Evolutionary conservation across 2,888 invertebrate species (phyloP).

Genomic region (Nomada lathburiana): DNA sequence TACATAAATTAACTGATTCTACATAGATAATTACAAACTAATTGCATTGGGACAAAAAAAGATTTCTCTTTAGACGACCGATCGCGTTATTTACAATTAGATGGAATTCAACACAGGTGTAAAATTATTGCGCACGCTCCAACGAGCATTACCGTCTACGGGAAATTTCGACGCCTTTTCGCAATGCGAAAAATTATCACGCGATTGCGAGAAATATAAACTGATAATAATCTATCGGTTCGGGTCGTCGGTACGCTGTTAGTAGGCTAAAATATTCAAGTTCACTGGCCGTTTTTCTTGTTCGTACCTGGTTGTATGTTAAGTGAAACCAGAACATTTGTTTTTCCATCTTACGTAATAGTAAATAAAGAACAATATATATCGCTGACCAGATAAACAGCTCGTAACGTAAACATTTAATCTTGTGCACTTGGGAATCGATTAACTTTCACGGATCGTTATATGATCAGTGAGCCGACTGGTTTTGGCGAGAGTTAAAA

Average conservation of each 20-base stretch:
- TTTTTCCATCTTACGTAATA: background rate
- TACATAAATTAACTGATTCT: no score
- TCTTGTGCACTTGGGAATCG: background rate
- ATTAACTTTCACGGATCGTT: slow-evolving; percentile 11
- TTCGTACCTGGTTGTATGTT: background rate
- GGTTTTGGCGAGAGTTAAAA: background rate
- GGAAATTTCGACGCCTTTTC: background rate
- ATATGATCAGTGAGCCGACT: slow-evolving; percentile 2
- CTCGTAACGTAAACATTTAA: background rate
- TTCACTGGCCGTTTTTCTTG: background rate
- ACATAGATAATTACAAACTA: no score
- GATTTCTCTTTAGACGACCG: no score
- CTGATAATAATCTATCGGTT: no score
- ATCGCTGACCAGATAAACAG: background rate
- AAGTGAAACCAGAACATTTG: background rate
- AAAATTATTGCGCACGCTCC: background rate
- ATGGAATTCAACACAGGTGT: no score
- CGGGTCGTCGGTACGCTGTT: background rate
- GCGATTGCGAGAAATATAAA: background rate
- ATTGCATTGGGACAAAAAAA: no score
- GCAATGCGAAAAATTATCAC: background rate
- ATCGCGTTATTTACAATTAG: no score
- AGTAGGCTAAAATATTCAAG: slow-evolving; percentile 26
- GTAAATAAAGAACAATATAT: background rate
- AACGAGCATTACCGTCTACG: background rate